Base-by-base conservation (phyloP, 2,888 invertebrate species). In the Drosophila gaucha region DNA sequence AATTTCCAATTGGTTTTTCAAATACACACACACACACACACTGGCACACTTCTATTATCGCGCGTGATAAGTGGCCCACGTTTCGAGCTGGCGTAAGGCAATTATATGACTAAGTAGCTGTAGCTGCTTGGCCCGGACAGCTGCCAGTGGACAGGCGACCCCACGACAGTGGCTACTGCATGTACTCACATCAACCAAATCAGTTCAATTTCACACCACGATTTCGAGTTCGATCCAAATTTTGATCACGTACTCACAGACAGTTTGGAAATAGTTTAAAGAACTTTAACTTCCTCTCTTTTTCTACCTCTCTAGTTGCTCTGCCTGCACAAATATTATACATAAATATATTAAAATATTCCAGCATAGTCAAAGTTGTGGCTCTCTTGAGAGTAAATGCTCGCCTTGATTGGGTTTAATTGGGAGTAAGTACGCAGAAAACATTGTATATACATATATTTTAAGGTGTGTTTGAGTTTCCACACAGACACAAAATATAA, bases 1-100 rank as follows among this genome's bases (percentile, higher is more conserved):
- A 83, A 75, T 88, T 83, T 85, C 86, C 86, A 85, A 85, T 84
- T 84, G 84, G 88, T 82, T 74, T 77, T 69, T 44, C 54, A 57
- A 55, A 58, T 60, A 74, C 38, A 77, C 74, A 63, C 57, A 59
- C 63, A 47, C 33, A 28, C 49, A 12, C 33, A 18, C 46, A 35
- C 41, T 38, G 50, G 39, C 49, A 59, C 33, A 30, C 38, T 51
- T 10, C 33, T 35, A 80, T 77, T 86, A 86, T 86, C 83, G 60
- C 65, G 58, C 86, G 86, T 86, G 86, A 82, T 80, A 72, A 74
- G 72, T 72, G 72, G 51, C 64, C 74, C 74, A 72, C 71, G 71
- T 58, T 70, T 70, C 26, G 33, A 14, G 55, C 51, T 43, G 54
- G 41, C 47, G 20, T 62, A 66, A 55, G 68, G 79, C 78, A 79